Conservation (phyloP, 1,140 invertebrate species). For the Dendroctonus ponderosae region DNA sequence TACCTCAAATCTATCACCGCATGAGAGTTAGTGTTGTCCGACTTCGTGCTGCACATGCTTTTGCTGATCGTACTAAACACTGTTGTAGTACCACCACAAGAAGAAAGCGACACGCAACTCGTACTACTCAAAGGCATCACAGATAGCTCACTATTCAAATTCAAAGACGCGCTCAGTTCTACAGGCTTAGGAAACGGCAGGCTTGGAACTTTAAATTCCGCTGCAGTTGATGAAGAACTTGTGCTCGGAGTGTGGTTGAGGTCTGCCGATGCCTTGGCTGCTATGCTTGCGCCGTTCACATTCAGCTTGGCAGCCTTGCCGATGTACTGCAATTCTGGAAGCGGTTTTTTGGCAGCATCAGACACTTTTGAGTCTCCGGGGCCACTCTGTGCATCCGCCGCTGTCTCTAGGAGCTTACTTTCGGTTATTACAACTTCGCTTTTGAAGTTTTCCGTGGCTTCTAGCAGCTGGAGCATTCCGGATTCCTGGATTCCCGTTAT, state of each 20-base stretch:
- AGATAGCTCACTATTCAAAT: constrained; percentile 29
- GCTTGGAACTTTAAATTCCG: not conserved
- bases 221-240: not conserved
- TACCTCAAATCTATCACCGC: too few species aligned
- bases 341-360: too few species aligned
- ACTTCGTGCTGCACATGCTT: constrained; percentile 40
- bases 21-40: constrained; percentile 8
- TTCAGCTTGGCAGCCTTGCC: not conserved
- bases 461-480: constrained; percentile 24
- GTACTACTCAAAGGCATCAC: constrained; percentile 12
- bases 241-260: not conserved
- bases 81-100: constrained; percentile 35
- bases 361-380: too few species aligned
- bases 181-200: constrained; percentile 3
- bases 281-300: not conserved
- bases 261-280: not conserved
- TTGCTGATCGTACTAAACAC: constrained; percentile 44
- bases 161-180: constrained; percentile 12
- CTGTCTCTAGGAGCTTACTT: constrained; percentile 12
- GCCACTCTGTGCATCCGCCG: not conserved
- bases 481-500: constrained; percentile 55
- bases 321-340: not conserved
- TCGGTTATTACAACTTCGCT: constrained; percentile 36
- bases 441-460: constrained; percentile 27
- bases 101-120: constrained; percentile 26